These are phyloP conservation scores for Chionodraco myersi DNA, from an alignment of 2,113 vertebrate genomes.

Conservation along the genomic window DNA sequence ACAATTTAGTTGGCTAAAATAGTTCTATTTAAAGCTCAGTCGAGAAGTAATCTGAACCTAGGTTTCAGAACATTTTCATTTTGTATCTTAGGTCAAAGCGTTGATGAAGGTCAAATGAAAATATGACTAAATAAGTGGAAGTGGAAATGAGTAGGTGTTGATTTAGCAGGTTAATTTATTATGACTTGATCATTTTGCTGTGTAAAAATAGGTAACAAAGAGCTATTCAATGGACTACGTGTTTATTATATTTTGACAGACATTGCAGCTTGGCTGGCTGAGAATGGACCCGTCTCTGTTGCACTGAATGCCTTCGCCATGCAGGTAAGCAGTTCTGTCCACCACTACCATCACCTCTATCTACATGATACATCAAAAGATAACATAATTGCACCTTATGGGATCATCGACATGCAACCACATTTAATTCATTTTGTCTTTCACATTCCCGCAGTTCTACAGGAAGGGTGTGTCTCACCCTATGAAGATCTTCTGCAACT, in stretches of 20 bases:
- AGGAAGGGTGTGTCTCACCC: constrained; percentile 89
- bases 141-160: background rate
- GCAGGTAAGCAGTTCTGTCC: constrained; percentile 82
- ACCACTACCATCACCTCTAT: background rate
- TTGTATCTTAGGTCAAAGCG: background rate
- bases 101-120: background rate
- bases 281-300: constrained; percentile 90
- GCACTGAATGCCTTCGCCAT: constrained; percentile 94
- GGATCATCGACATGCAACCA: background rate
- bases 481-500: constrained; percentile 88
- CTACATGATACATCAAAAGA: background rate
- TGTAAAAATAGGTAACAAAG: background rate
- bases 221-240: background rate
- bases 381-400: background rate
- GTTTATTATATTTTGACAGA: constrained; percentile 72
- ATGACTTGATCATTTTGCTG: background rate
- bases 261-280: constrained; percentile 89
- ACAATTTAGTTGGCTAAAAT: too few species aligned
- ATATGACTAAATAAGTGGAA: background rate
- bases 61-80: too few species aligned
- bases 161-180: background rate
- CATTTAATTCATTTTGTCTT: background rate
- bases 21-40: too few species aligned
- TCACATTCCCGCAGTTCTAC: constrained; percentile 85
- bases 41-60: too few species aligned